A percentile compares a stretch with the other conserved stretches of the same genome.
These are phyloP conservation scores for Drosophila trapezifrons DNA, from an alignment of 1,140 invertebrate species.

Conservation along the genomic window DNA sequence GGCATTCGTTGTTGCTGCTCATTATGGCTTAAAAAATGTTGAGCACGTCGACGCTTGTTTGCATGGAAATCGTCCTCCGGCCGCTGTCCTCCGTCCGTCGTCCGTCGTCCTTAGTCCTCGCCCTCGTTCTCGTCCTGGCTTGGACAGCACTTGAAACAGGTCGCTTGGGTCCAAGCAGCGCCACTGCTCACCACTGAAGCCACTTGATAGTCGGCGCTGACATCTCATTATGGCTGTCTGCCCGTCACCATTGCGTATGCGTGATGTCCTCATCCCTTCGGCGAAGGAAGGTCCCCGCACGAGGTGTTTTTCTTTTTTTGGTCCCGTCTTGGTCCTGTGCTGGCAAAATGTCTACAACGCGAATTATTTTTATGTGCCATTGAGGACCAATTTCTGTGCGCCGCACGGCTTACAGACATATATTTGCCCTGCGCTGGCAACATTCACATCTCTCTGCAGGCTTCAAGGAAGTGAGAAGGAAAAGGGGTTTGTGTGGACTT, in stretches of 20 bases:
- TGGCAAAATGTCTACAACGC: constrained; percentile 74
- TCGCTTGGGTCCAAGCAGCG: constrained; percentile 68
- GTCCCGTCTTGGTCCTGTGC: constrained; percentile 43
- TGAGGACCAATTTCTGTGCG: constrained; percentile 68
- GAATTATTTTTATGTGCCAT: constrained; percentile 79
- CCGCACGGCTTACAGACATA: constrained; percentile 11
- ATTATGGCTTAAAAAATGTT: constrained; percentile 83
- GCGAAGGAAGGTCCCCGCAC: neutral
- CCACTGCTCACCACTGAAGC: constrained; percentile 48
- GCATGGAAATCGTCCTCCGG: constrained; percentile 54
- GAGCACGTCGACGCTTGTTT: constrained; percentile 75
- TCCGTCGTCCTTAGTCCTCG: constrained; percentile 19
- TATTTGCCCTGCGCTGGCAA: constrained; percentile 25
- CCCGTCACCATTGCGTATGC: constrained; percentile 70
- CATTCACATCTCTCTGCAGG: constrained; percentile 12
- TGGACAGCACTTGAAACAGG: constrained; percentile 68
- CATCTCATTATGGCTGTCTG: constrained; percentile 80
- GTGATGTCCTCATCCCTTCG: constrained; percentile 55
- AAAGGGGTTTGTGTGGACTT: neutral
- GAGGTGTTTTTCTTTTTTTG: constrained; percentile 11
- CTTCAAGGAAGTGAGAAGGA: neutral
- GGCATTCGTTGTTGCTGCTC: constrained; percentile 61
- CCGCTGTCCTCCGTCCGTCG: constrained; percentile 5
- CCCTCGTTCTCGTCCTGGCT: constrained; percentile 23
- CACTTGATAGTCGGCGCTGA: constrained; percentile 80